Conservation (phyloP, 37 sponge, comb jelly and placozoan genomes). For the Diacarnus erythraeanus region DNA sequence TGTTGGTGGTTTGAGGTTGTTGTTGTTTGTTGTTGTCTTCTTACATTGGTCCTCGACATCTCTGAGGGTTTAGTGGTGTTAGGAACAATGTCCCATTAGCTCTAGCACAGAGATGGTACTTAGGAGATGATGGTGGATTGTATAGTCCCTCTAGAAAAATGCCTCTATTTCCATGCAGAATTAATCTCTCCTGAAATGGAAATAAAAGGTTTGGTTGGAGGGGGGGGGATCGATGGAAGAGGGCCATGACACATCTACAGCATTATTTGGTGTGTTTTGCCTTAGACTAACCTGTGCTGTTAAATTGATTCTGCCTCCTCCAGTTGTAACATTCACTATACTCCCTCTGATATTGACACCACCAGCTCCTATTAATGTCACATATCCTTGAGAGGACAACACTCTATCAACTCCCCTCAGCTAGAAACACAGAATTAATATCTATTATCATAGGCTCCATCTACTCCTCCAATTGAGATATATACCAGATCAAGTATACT, state of each 20-base stretch:
- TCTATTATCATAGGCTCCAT: too few species aligned
- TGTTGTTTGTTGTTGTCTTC: not conserved
- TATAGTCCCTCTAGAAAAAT: not conserved
- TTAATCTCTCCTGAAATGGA: not conserved
- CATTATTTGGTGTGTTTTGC: not conserved
- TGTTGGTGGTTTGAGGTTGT: not conserved
- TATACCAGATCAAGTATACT: too few species aligned
- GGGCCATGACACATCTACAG: not conserved
- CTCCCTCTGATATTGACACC: not conserved
- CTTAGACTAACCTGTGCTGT: not conserved
- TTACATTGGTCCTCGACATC: conserved; percentile 29
- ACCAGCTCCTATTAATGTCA: not conserved
- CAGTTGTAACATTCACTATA: not conserved
- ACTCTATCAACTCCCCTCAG: not conserved
- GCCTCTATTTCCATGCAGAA: not conserved
- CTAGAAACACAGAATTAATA: not conserved
- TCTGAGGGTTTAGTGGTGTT: conserved; percentile 17
- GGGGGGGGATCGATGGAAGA: too few species aligned
- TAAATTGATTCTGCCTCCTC: not conserved
- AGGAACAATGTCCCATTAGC: conserved; percentile 52
- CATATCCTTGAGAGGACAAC: too few species aligned
- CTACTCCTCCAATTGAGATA: too few species aligned
- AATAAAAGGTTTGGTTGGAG: too few species aligned
- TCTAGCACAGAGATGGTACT: conserved; percentile 54
- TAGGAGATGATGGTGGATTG: not conserved